phyloP scores from a whole-genome alignment of 2,797 vertebrate species.

The Oreortyx pictus region DNA sequence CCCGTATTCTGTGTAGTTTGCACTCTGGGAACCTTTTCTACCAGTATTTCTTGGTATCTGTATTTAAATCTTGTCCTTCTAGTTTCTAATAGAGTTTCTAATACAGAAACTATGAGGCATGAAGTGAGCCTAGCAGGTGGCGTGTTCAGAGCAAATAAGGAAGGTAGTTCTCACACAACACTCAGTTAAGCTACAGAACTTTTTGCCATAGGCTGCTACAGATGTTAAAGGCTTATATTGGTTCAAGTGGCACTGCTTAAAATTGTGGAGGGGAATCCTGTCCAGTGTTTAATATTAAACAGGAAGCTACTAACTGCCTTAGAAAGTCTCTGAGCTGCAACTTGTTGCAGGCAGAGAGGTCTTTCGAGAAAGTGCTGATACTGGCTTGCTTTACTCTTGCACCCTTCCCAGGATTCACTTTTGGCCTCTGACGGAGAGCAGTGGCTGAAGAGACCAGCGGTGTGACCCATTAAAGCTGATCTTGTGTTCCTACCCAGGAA shows the following conservation, averaged over 20 bases:
- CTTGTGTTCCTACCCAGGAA: constrained; percentile 43
- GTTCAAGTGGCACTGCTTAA: neutral
- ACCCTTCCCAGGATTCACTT: neutral
- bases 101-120: constrained; percentile 59
- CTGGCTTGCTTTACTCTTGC: neutral
- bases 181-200: neutral
- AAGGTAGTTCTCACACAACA: constrained; percentile 17
- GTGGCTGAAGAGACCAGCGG: neutral
- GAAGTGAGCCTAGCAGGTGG: constrained; percentile 62
- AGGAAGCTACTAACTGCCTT: neutral
- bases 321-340: neutral
- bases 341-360: neutral
- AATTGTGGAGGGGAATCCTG: neutral
- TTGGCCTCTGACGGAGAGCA: neutral
- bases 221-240: neutral
- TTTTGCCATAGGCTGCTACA: neutral
- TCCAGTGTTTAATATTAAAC: neutral
- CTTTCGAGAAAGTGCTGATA: neutral
- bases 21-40: constrained; percentile 45
- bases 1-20: constrained; percentile 14
- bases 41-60: constrained; percentile 41
- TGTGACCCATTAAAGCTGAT: constrained; percentile 16
- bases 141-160: constrained; percentile 28
- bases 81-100: neutral
- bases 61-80: constrained; percentile 49